Evolutionary conservation across 2,113 vertebrate genomes (phyloP).

Genomic region (Apus apus): DNA sequence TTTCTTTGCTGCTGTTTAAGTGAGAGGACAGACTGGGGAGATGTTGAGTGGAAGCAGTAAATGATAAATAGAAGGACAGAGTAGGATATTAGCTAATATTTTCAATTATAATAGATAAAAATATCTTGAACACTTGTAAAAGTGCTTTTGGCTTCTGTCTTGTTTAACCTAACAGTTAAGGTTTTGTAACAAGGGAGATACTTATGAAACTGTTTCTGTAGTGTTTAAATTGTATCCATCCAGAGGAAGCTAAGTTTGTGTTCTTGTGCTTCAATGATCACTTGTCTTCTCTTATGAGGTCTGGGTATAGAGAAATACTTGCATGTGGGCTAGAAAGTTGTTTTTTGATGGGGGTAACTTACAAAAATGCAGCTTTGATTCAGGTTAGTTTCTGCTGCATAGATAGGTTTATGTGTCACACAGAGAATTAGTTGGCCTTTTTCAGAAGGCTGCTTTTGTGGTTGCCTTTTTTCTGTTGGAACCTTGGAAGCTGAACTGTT

Average conservation of each 20-base stretch:
- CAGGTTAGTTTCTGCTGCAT: not conserved
- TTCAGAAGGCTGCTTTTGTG: not conserved
- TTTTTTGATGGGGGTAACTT: not conserved
- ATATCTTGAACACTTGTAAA: not conserved
- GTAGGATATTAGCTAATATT: not conserved
- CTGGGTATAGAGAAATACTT: not conserved
- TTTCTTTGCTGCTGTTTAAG: not conserved
- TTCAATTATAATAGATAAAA: not conserved
- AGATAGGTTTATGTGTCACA: not conserved
- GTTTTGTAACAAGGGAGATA: not conserved
- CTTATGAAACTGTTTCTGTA: not conserved
- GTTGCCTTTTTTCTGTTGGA: not conserved
- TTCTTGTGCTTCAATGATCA: fast-evolving
- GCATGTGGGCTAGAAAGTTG: fast-evolving
- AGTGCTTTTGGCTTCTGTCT: not conserved
- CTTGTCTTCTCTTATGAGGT: fast-evolving
- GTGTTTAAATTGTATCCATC: not conserved
- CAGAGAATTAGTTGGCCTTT: not conserved
- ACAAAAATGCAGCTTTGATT: fast-evolving
- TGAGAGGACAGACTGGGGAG: not conserved
- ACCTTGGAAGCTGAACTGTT: not conserved
- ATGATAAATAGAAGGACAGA: not conserved
- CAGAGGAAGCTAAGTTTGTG: not conserved
- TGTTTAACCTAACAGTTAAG: not conserved
- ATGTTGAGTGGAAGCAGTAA: not conserved